A percentile compares a stretch with the other conserved stretches of the same genome.
Evolutionary conservation across 2,797 vertebrate genomes (phyloP).

Genomic region (Pogonophryne albipinna): DNA sequence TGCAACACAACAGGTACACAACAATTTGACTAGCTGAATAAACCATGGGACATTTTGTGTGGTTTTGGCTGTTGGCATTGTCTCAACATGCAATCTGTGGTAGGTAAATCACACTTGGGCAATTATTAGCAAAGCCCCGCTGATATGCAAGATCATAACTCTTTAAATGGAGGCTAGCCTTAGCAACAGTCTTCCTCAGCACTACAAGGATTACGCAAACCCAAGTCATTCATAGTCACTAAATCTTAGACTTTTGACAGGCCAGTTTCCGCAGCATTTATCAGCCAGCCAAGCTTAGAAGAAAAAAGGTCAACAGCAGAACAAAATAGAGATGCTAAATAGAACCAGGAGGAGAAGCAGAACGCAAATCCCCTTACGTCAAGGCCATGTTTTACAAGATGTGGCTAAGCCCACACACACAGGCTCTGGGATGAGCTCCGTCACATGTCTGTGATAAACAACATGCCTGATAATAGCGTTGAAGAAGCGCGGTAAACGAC

Average conservation of each 20-base stretch:
- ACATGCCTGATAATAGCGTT: conserved; percentile 50
- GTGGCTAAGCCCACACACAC: conserved; percentile 62
- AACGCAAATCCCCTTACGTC: conserved; percentile 45
- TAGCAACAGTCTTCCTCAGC: conserved; percentile 29
- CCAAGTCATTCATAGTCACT: conserved; percentile 34
- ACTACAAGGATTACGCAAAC: conserved; percentile 30
- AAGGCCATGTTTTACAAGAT: conserved; percentile 68
- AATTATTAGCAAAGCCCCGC: conserved; percentile 40
- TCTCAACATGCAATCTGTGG: conserved; percentile 61
- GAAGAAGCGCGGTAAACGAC: conserved; percentile 45
- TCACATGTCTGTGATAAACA: conserved; percentile 64
- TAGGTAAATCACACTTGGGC: conserved; percentile 59
- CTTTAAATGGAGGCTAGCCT: conserved; percentile 40
- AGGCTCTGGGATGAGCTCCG: conserved; percentile 53
- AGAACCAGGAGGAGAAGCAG: conserved; percentile 55
- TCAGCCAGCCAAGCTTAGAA: conserved; percentile 24
- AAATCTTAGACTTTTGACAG: conserved; percentile 45
- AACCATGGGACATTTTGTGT: conserved; percentile 54
- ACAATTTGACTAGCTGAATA: conserved; percentile 45
- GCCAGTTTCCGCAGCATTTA: conserved; percentile 32
- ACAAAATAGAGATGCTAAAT: conserved; percentile 51
- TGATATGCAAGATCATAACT: conserved; percentile 47
- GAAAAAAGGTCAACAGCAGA: conserved; percentile 37
- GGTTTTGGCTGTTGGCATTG: conserved; percentile 54
- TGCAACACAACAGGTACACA: conserved; percentile 33